These are phyloP conservation scores for Echinarachnius parma DNA, from an alignment of 53 echinoderm and acorn worm species.

Conservation along the genomic window DNA sequence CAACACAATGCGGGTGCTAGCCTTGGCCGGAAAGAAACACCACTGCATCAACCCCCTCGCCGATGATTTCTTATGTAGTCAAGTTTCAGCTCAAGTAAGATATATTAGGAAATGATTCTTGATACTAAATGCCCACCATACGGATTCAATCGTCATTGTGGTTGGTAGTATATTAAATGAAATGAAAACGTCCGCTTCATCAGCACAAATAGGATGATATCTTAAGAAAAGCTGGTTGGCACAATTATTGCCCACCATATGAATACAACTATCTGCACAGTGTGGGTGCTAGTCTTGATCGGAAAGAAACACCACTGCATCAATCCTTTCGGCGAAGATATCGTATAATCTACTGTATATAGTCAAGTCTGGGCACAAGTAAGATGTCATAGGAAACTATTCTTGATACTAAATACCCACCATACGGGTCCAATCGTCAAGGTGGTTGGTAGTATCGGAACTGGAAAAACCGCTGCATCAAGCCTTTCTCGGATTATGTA, in stretches of 20 bases:
- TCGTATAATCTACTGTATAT: no score
- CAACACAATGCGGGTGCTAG: neutral
- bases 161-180: no score
- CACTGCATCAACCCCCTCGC: neutral
- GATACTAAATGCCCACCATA: no score
- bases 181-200: no score
- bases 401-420: no score
- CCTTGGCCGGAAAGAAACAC: neutral
- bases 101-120: neutral
- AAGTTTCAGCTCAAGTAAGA: neutral
- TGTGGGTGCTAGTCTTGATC: neutral
- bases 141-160: no score
- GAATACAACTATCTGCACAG: neutral
- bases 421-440: no score
- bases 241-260: neutral
- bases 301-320: neutral
- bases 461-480: no score
- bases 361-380: neutral
- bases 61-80: no score
- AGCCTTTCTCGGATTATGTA: conserved; percentile 22
- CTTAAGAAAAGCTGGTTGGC: neutral
- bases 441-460: no score
- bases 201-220: conserved; percentile 29
- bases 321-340: no score
- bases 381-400: neutral